Evolutionary conservation across 2,888 invertebrate genomes (phyloP), one percentile per base, ranked within the genome.

Genomic region (Muscina levida): DNA sequence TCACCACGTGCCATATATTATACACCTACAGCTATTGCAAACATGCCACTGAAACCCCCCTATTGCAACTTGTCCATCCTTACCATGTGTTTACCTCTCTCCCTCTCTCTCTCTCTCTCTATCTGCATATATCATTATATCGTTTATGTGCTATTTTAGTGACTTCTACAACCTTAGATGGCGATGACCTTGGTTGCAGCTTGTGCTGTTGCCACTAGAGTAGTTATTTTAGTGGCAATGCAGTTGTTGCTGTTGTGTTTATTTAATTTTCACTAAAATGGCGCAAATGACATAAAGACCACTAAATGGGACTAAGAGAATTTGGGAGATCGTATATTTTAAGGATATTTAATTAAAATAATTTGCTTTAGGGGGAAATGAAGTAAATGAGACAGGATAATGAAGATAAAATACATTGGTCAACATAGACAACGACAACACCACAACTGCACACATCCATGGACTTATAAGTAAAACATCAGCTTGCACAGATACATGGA

Each of bases 301-400:
- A 62, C 62, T 62, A 42, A 62, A 62, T 37, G 31, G 39, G 42
- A 22, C 62, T 13, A 37, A 42, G 56, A 56, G 62, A 42, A 39
- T 62, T 62, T 37, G 62, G 62, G 37, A 37, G 62, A 59, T n/a
- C 39, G 62, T 62, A 22, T 37, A 62, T 62, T n/a, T n/a, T 62
- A 62, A 62, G 62, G 62, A 37, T 37, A 62, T 62, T 62, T 62
- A 62, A 62, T 62, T 62, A 62, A 62, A 62, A 62, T 62, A 62
- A 62, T 62, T 62, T 62, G 62, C 26, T 62, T 37, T 62, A 11
- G 17, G 62, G 59, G 39, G 42, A 62, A 13, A 62, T 62, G 42
- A 62, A 62, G 62, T 42, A 62, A 62, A 62, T 42, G 62, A 62
- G 37, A 62, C 42, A 62, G 62, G 39, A 42, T 31, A 51, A 2